phyloP scores from a whole-genome alignment of 2,888 invertebrate species.

The Ctenicera cuprea region DNA sequence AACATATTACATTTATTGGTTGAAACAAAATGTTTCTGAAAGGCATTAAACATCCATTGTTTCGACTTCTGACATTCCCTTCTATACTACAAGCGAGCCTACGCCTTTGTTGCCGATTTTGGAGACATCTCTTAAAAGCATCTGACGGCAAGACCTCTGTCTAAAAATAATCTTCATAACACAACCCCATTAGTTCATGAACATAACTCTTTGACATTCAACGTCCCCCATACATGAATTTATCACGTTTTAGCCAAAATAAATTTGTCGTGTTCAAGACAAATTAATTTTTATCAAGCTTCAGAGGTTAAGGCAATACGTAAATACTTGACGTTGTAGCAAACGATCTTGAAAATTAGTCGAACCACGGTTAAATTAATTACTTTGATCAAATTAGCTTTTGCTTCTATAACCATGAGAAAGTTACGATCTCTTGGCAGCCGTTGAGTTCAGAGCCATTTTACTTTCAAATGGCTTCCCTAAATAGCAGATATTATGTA shows the following conservation, averaged over 20 bases:
- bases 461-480: neutral
- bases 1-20: constrained; percentile 10
- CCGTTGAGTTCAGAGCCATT: neutral
- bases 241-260: no score
- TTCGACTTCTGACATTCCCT: neutral
- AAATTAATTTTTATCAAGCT: no score
- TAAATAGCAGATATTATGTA: constrained; percentile 3
- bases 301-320: no score
- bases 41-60: neutral
- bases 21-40: constrained; percentile 16
- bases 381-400: constrained; percentile 19
- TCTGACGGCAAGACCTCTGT: no score
- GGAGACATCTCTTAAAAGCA: no score
- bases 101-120: no score
- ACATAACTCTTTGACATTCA: constrained; percentile 2
- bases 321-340: neutral
- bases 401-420: neutral
- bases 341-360: constrained; percentile 16
- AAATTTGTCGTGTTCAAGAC: no score
- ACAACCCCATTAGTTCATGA: neutral
- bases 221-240: no score
- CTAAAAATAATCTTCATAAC: neutral
- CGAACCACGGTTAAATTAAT: constrained; percentile 20
- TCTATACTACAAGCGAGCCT: no score
- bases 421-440: constrained; percentile 1